Evolutionary conservation across 2,797 vertebrate species (phyloP).

Genomic region (Syngnathus acus): DNA sequence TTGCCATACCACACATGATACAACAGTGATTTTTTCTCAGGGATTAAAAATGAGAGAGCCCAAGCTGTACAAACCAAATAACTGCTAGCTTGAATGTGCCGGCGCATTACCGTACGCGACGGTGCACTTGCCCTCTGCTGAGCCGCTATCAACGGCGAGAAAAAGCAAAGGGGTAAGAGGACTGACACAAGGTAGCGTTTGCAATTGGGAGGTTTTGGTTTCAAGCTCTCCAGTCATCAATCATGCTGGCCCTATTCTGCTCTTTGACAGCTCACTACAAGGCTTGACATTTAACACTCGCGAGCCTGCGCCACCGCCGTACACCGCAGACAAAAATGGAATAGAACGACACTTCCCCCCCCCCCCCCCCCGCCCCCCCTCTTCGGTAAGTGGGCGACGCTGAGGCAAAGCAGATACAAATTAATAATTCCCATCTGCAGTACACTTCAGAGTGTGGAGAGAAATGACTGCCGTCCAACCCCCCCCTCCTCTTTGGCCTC

Average conservation of each 20-base stretch:
- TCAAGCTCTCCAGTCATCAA: slow-evolving; percentile 99
- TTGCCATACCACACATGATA: slow-evolving; percentile 19
- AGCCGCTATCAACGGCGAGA: slow-evolving; percentile 66
- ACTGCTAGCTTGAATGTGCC: slow-evolving; percentile 58
- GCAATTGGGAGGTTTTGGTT: slow-evolving; percentile 95
- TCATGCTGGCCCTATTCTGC: slow-evolving; percentile 97
- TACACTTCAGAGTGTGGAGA: slow-evolving; percentile 49
- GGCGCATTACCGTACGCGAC: slow-evolving; percentile 40
- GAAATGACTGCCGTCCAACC: slow-evolving; percentile 62
- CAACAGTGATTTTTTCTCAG: slow-evolving; percentile 43
- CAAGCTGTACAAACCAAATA: slow-evolving; percentile 51
- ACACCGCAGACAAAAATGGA: slow-evolving; percentile 57
- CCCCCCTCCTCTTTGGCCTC: slow-evolving; percentile 45
- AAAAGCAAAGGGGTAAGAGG: slow-evolving; percentile 71
- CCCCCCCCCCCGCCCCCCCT: slow-evolving; percentile 9
- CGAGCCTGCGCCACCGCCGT: slow-evolving; percentile 89
- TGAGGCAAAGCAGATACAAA: slow-evolving; percentile 80
- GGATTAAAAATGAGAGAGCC: slow-evolving; percentile 61
- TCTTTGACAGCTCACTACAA: slow-evolving; percentile 99
- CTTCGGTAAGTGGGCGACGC: slow-evolving; percentile 60
- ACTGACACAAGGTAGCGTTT: slow-evolving; percentile 96
- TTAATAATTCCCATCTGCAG: slow-evolving; percentile 81
- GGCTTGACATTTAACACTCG: slow-evolving; percentile 99
- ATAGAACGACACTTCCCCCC: slow-evolving; percentile 67
- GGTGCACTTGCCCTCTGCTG: slow-evolving; percentile 76